Base-by-base conservation (phyloP, 2,797 vertebrate species). In the Sebastes trivittatus region DNA sequence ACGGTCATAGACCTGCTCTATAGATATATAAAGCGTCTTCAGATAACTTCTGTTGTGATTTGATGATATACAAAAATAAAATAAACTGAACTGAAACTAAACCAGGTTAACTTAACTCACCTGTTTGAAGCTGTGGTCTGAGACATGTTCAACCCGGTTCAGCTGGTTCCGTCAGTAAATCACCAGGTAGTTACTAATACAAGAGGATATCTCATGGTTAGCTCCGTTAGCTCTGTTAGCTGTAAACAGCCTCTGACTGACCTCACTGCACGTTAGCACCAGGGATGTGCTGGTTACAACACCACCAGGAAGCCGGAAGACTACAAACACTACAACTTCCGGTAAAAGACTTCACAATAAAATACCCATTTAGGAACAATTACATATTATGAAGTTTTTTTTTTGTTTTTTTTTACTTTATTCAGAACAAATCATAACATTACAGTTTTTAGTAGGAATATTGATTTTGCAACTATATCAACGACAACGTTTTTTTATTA, bases 221-320 rank as follows among this genome's bases (percentile, higher is more conserved):
- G 7, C 30, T 32, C 30, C 1, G 30, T 32, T 32, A 32, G 30
- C 30, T 30, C 29, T 23, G 23, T 56, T 22, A 69, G 7, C 72
- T 67, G 7, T 3, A n/a, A 30, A 38, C 29, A 9, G 60, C 6
- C 49, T 61, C 46, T 4, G 29, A 5, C 2, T 83, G 80, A 88
- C 83, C 80, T 83, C 73, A 34, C 30, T 7, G 1, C 23, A 25
- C 8, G 32, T 9, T 32, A 32, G 7, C 7, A 32, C 8, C 30
- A 3, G 7, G 30, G 30, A 32, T 9, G 30, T 9, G 8, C 1
- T 32, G n/a, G 78, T 81, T 82, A 87, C 72, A n/a, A 69, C 72
- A 79, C 62, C 7, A 6, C 29, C 0, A 10, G 4, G 46, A 16
- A 16, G 27, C 10, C 1, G 2, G 2, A 8, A 6, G 49, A 55